Evolutionary conservation across 2,113 vertebrate species (phyloP).

Genomic region (Ascaphus truei): DNA sequence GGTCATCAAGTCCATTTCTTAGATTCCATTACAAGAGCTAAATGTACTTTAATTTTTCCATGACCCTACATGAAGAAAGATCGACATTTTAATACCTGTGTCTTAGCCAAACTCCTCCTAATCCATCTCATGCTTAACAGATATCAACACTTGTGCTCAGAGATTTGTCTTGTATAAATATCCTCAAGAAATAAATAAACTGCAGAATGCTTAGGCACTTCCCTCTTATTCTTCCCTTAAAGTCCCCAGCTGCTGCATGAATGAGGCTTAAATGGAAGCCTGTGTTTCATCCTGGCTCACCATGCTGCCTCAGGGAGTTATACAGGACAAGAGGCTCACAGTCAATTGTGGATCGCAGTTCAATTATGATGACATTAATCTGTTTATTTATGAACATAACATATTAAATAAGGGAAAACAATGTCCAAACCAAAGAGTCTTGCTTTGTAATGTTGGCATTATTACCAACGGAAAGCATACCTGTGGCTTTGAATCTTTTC

Average conservation of each 20-base stretch:
- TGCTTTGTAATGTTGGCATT: conserved; percentile 9
- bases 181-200: conserved; percentile 58
- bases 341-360: conserved; percentile 12
- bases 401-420: conserved; percentile 12
- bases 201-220: conserved; percentile 51
- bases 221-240: conserved; percentile 47
- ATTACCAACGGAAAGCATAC: conserved; percentile 12
- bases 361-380: conserved; percentile 22
- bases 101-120: conserved; percentile 34
- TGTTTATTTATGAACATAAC: conserved; percentile 19
- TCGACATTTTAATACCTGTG: conserved; percentile 32
- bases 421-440: background rate
- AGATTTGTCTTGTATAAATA: conserved; percentile 58
- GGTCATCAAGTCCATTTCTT: background rate
- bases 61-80: conserved; percentile 19
- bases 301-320: conserved; percentile 46
- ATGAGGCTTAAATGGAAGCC: conserved; percentile 49
- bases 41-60: conserved; percentile 27
- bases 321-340: conserved; percentile 44
- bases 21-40: conserved; percentile 10
- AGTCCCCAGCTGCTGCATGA: conserved; percentile 53
- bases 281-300: conserved; percentile 47
- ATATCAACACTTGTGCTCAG: conserved; percentile 52
- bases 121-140: conserved; percentile 40
- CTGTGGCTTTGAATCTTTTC: conserved; percentile 19